Base-by-base conservation (phyloP, 2,888 invertebrate genomes). In the Nomada hirtipes region DNA sequence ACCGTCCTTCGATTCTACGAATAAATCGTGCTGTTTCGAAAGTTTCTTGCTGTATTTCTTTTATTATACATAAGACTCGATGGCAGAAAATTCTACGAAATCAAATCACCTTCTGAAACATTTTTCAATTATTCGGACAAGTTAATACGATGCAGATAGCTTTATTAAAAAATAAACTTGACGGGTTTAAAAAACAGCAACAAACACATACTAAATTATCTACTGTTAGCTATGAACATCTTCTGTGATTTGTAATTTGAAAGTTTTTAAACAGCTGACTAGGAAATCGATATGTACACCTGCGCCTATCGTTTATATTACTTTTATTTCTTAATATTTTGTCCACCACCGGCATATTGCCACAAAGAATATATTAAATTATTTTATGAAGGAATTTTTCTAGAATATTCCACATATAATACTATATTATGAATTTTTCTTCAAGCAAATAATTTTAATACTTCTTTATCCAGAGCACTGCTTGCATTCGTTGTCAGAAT, bases 271-370 rank as follows among this genome's bases (percentile, higher is more conserved):
- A 18, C 53, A 36, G 50, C 42, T 59, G 59, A 70, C 59, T 70
- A 70, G 69, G 44, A 47, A 29, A 57, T 59, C 44, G 44, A 59
- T 69, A 70, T 59, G 47, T 47, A 47, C 52, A 29, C 47, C 44
- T 29, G 57, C 29, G n/a, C 59, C 47, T 59, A 47, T 29, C 47
- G 44, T 23, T 29, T 4, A 15, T 59, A 53, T 47, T 47, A 7
- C 26, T 18, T 53, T n/a, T 3, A 4, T 57, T 57, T 42, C 44
- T 57, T 52, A 55, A 42, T 44, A 53, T 1, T 15, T 15, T 29
- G 15, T 26, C 11, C 15, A 29, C 10, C 20, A 20, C 13, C 26
- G 23, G 18, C 50, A 29, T 50, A 26, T 18, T 29, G 23, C 18
- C 11, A 18, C 3, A 29, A 2, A 42, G 36, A 20, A 36, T 42